A percentile compares a stretch with the other conserved stretches of the same genome.
Evolutionary conservation across 2,797 vertebrate species (phyloP).

Genomic region (Galaxias olidus): DNA sequence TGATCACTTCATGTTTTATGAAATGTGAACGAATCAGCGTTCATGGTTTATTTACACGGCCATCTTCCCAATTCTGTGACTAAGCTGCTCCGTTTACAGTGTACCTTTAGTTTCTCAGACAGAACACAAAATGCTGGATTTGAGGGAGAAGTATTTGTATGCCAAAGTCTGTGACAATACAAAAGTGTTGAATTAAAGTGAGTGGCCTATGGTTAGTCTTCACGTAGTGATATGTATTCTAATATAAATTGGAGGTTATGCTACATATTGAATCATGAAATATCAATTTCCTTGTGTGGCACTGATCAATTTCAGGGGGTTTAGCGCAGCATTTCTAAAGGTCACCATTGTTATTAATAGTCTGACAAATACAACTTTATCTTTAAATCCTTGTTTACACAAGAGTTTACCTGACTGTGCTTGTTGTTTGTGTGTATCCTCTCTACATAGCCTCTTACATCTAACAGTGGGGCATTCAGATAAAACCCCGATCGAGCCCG

Average conservation of each 20-base stretch:
- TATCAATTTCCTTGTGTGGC: constrained; percentile 56
- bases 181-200: too few relatives aligned
- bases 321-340: constrained; percentile 53
- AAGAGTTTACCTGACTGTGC: neutral
- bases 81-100: constrained; percentile 25
- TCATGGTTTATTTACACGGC: constrained; percentile 58
- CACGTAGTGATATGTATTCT: too few relatives aligned
- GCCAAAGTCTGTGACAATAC: too few relatives aligned
- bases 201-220: too few relatives aligned
- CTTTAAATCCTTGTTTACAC: constrained; percentile 40
- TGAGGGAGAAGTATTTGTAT: constrained; percentile 7
- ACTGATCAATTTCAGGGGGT: constrained; percentile 56
- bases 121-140: constrained; percentile 27
- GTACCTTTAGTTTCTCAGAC: constrained; percentile 28
- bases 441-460: neutral
- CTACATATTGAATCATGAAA: neutral
- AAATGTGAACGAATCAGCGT: constrained; percentile 42
- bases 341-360: constrained; percentile 58
- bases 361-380: constrained; percentile 54
- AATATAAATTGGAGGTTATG: too few relatives aligned
- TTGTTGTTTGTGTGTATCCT: constrained; percentile 8
- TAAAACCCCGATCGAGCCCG: too few relatives aligned
- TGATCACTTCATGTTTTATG: constrained; percentile 46
- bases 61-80: constrained; percentile 31
- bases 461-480: neutral